Evolutionary conservation across 2,113 vertebrate species (phyloP), one percentile per base, ranked within the genome.

Genomic region (Pollimyrus isidori): DNA sequence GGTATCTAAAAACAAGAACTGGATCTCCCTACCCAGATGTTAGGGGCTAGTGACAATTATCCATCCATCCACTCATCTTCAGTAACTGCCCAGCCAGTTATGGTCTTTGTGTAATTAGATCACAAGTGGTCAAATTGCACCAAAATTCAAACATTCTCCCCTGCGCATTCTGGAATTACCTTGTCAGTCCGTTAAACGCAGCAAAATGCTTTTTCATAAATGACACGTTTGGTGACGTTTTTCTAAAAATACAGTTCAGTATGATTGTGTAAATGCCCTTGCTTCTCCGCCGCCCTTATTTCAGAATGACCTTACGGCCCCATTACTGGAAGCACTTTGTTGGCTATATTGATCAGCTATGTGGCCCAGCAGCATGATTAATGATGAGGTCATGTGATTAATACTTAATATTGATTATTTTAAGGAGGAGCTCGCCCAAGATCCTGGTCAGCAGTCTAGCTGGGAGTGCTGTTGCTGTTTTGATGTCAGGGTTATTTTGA

Each of bases 331-430:
- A 49, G 83, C 48, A 50, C 45, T 86, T 86, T 49, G n/a, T 17
- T n/a, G 46, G 48, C 42, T 86, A 6, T 30, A 86, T 86, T 86
- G 83, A 86, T 86, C 48, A 49, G 83, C 21, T 19, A 3, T 86
- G 83, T 13, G 21, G 48, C 19, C n/a, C 2, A 0, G 48, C 46
- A 50, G 42, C 42, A 10, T 86, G 83, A 30, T 86, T 85, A 86
- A 86, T 86, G 48, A 86, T 86, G 83, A 86, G 83, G 45, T 86
- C 83, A 86, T 86, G 45, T 86, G 83, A 50, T 48, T 86, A 86
- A 49, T 86, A 86, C 48, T 80, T 48, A 30, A 17, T 86, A 86
- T 86, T 50, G 42, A 86, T 86, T 86, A 86, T 50, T 86, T 30
- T 50, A 86, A 50, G 3, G n/a, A 80, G 13, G 35, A 39, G 5